Evolutionary conservation across 2,797 vertebrate genomes (phyloP), one percentile per base, ranked within the genome.

Genomic region (Choloepus didactylus): DNA sequence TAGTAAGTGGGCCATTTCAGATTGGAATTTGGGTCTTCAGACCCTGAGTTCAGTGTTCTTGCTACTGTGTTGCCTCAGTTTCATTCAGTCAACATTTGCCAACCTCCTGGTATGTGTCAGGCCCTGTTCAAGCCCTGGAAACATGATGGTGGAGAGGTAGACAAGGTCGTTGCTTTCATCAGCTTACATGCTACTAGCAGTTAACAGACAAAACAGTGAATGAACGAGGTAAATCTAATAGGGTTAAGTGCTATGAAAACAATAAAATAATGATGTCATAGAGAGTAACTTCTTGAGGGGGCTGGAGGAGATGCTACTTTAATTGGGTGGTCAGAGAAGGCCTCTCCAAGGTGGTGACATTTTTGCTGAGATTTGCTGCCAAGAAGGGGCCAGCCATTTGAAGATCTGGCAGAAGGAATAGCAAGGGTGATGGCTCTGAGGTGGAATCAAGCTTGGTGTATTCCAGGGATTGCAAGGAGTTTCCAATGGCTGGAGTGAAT

Each of bases 321-420:
- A 64, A 21, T 9, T 79, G 72, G 46, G 31, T 31, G 11, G 35
- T 77, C 56, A 80, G 79, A 85, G 77, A 93, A 83, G 49, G 15
- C 44, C 29, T 85, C 15, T 67, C 44, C 54, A 73, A 31, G 38
- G 60, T 27, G 12, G 54, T 94, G 38, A 79, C n/a, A 31, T 62
- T 91, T 95, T 91, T 75, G 73, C 49, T 81, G 76, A 90, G 64
- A 84, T 88, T 91, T 93, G 38, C 31, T 82, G 29, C 64, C 31
- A 49, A 38, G 66, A 76, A 93, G 60, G 62, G 46, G 51, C 62
- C 67, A 54, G n/a, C 21, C 38, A 27, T 84, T 93, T 93, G 80
- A 94, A 85, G 89, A 87, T 62, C 16, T 85, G 35, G 56, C 56
- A 59, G 89, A 89, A 89, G 49, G 76, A 93, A 73, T 38, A 75